A percentile compares a stretch with the other conserved stretches of the same genome.
These are phyloP conservation scores for Scylla paramamosain DNA, from an alignment of 1,140 invertebrate species.

Conservation along the genomic window DNA sequence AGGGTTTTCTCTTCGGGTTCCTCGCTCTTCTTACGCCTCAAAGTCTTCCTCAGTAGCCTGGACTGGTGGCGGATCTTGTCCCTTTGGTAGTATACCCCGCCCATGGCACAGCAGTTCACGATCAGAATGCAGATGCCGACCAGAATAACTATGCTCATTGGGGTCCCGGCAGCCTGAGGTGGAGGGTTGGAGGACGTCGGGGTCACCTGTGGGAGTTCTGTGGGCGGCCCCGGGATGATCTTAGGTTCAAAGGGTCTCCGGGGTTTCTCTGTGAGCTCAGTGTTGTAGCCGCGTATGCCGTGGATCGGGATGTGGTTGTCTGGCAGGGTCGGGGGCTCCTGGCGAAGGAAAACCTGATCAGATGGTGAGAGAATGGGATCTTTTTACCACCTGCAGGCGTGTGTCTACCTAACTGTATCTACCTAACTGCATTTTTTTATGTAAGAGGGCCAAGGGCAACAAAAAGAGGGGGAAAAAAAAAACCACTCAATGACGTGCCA, in stretches of 20 bases:
- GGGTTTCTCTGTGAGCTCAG: neutral
- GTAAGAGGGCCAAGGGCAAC: no score
- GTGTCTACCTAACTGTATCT: no score
- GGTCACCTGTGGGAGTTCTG: neutral
- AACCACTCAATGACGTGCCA: no score
- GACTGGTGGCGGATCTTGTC: slow-evolving; percentile 83
- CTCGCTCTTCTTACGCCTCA: slow-evolving; percentile 37
- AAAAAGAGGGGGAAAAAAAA: no score
- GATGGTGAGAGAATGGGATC: no score
- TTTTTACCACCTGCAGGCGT: no score
- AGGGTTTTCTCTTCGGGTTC: slow-evolving; percentile 51
- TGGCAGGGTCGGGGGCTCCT: neutral
- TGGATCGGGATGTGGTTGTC: neutral
- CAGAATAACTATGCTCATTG: slow-evolving; percentile 87
- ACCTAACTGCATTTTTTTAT: no score
- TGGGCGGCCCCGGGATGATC: neutral
- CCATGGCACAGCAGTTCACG: slow-evolving; percentile 89
- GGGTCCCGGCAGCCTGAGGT: slow-evolving; percentile 72
- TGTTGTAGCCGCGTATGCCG: neutral
- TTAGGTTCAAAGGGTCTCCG: neutral
- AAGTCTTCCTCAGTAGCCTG: slow-evolving; percentile 80
- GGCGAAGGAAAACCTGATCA: neutral
- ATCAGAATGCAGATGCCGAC: slow-evolving; percentile 89
- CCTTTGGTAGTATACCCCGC: slow-evolving; percentile 88
- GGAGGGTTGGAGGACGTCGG: slow-evolving; percentile 34